Evolutionary conservation across 2,797 vertebrate species (phyloP).

Genomic region (Propithecus deckenii): DNA sequence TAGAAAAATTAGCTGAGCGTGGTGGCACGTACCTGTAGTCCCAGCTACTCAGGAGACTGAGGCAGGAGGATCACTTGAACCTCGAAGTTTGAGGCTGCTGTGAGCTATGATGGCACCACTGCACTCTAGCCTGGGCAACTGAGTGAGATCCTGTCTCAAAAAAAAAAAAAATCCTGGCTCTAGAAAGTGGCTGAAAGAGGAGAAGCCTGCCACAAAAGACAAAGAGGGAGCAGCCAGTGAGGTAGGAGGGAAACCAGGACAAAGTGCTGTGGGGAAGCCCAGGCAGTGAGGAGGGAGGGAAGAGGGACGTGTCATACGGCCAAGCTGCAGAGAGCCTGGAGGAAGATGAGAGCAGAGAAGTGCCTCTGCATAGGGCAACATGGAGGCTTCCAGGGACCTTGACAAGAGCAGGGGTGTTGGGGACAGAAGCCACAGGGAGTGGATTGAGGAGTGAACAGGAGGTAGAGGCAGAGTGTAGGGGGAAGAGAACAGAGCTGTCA

Average conservation of each 20-base stretch:
- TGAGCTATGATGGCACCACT: no score
- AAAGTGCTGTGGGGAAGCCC: not conserved
- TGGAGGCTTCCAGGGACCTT: not conserved
- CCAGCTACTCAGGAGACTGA: not conserved
- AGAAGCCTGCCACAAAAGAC: not conserved
- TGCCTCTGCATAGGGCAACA: not conserved
- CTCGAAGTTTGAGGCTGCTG: no score
- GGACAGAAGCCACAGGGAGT: not conserved
- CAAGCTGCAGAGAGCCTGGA: not conserved
- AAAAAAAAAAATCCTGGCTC: not conserved
- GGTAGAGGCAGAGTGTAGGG: not conserved
- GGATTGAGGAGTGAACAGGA: not conserved
- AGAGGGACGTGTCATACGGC: not conserved
- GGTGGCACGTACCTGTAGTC: not conserved
- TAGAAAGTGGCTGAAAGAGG: not conserved
- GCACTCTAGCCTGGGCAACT: no score
- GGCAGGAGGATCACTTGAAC: not conserved
- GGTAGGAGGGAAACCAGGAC: not conserved
- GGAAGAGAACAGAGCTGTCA: not conserved
- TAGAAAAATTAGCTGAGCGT: not conserved
- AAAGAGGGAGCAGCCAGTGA: not conserved
- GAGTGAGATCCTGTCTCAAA: no score
- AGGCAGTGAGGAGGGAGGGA: not conserved
- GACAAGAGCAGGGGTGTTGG: not conserved
- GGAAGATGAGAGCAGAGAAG: not conserved